Conservation (phyloP, 2,888 invertebrate species). For the Pecten maximus region DNA sequence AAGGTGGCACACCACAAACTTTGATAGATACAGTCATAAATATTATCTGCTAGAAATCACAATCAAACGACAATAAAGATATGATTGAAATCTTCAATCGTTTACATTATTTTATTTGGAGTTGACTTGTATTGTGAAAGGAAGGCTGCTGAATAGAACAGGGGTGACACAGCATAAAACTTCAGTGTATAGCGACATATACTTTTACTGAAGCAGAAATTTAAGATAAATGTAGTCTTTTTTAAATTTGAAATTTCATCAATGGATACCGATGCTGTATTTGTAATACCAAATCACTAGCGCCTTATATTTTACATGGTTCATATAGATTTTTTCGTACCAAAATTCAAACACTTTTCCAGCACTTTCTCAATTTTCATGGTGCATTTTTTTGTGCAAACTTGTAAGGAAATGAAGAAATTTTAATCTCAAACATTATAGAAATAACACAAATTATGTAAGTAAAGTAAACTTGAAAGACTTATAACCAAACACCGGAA, state of each 20-base stretch:
- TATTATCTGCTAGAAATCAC: constrained; percentile 33
- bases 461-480: no score
- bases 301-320: no score
- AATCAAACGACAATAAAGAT: constrained; percentile 6
- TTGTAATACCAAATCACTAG: no score
- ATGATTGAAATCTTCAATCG: constrained; percentile 35
- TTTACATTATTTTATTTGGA: constrained; percentile 12
- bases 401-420: no score
- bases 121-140: not conserved
- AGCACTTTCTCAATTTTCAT: no score
- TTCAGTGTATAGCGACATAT: not conserved
- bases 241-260: not conserved
- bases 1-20: constrained; percentile 16
- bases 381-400: no score
- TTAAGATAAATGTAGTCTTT: not conserved
- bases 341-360: no score
- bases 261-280: no score
- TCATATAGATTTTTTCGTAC: no score
- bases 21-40: constrained; percentile 35
- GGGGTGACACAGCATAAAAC: not conserved
- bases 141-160: not conserved
- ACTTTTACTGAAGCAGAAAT: not conserved
- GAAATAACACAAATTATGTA: no score
- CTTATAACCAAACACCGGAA: no score
- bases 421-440: no score